Conservation (phyloP, 2,797 vertebrate species). For the Gallirallus australis region DNA sequence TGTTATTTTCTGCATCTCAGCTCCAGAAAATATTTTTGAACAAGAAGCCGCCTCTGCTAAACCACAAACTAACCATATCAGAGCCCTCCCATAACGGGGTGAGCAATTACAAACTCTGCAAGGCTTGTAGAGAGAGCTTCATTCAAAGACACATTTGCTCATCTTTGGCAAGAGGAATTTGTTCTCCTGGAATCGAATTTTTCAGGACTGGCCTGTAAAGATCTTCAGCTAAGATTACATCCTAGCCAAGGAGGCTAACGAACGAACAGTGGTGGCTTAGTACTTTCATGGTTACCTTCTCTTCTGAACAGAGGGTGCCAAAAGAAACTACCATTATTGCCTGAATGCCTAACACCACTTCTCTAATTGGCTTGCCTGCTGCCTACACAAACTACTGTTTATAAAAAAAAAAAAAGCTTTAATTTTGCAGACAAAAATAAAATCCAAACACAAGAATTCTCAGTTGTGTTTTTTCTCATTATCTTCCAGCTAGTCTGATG, state of each 20-base stretch:
- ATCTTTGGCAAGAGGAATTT: neutral
- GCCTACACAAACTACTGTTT: neutral
- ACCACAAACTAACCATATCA: neutral
- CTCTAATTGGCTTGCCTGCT: neutral
- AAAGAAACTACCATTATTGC: neutral
- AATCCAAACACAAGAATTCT: neutral
- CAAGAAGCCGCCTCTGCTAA: neutral
- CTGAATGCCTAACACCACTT: neutral
- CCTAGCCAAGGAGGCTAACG: neutral
- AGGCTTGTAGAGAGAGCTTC: neutral
- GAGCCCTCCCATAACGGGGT: neutral
- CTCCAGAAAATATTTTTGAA: neutral
- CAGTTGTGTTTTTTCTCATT: neutral
- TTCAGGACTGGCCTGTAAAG: neutral
- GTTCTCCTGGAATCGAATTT: neutral
- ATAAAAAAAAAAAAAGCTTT: neutral
- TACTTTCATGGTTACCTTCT: neutral
- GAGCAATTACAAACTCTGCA: conserved; percentile 1
- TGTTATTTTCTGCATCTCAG: neutral
- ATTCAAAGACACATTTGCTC: conserved; percentile 4
- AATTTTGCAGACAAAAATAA: neutral
- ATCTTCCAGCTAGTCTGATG: neutral
- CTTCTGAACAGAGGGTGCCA: neutral
- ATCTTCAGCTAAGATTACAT: neutral
- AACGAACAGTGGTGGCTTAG: neutral